Evolutionary conservation across 2,113 vertebrate genomes (phyloP).

Genomic region (Alethe diademata): DNA sequence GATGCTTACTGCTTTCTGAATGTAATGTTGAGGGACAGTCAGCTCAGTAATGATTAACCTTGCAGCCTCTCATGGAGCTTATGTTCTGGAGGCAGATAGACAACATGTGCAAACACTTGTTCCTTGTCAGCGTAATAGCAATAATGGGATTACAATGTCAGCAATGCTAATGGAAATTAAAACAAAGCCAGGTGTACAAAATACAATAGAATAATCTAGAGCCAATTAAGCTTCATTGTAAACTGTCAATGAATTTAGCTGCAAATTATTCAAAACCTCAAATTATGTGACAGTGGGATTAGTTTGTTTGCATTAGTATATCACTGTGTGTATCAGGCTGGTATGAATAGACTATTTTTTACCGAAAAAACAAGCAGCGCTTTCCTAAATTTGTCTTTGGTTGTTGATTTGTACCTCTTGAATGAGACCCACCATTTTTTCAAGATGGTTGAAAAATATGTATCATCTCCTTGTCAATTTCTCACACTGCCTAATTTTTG

Average conservation of each 20-base stretch:
- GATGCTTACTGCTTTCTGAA: not conserved
- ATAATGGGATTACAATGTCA: not conserved
- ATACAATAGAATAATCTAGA: not conserved
- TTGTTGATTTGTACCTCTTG: not conserved
- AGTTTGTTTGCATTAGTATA: not conserved
- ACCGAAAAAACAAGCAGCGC: not conserved
- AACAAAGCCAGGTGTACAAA: not conserved
- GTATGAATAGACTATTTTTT: not conserved
- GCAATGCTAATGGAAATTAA: not conserved
- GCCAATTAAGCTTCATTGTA: not conserved
- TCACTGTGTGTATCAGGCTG: not conserved
- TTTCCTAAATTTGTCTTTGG: not conserved
- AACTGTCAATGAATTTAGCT: not conserved
- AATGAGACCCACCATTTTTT: not conserved
- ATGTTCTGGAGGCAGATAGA: not conserved
- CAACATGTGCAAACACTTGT: not conserved
- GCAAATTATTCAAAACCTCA: not conserved
- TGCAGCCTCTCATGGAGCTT: not conserved
- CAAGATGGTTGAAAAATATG: not conserved
- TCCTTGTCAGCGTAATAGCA: not conserved
- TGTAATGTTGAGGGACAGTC: fast-evolving
- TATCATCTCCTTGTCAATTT: not conserved
- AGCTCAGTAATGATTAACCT: not conserved
- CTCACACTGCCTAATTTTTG: not conserved
- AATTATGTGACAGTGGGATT: not conserved